Conservation (phyloP, 1,140 invertebrate species). For the Hormaphis cornu region DNA sequence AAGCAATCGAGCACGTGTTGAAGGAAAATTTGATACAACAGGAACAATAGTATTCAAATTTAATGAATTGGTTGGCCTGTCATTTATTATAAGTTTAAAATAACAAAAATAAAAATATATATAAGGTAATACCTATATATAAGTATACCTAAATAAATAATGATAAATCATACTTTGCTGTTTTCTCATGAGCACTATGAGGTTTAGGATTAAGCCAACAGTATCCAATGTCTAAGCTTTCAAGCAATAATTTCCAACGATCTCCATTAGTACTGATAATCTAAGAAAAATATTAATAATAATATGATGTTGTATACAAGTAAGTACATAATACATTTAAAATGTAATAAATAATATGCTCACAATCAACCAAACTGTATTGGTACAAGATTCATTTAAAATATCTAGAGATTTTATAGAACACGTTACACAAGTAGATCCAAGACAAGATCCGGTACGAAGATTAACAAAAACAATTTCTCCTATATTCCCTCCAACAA, state of each 20-base stretch:
- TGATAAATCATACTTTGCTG: slow-evolving; percentile 42
- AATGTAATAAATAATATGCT: not conserved
- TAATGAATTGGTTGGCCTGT: slow-evolving; percentile 42
- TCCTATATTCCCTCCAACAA: slow-evolving; percentile 32
- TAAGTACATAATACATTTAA: not conserved
- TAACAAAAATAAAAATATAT: not conserved
- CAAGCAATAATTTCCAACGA: slow-evolving; percentile 56
- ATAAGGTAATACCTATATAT: not conserved
- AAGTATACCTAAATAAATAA: slow-evolving; percentile 43
- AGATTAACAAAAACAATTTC: slow-evolving; percentile 34
- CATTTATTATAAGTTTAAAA: slow-evolving; percentile 44
- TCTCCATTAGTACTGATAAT: slow-evolving; percentile 55
- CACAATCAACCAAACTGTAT: slow-evolving; percentile 41
- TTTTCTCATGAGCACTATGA: slow-evolving; percentile 37
- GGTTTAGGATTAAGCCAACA: slow-evolving; percentile 44
- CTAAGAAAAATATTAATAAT: slow-evolving; percentile 40
- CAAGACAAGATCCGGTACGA: slow-evolving; percentile 24
- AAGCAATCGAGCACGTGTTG: slow-evolving; percentile 10
- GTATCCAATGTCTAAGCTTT: slow-evolving; percentile 51
- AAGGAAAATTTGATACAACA: slow-evolving; percentile 27
- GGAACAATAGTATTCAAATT: slow-evolving; percentile 20
- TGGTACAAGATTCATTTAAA: slow-evolving; percentile 57
- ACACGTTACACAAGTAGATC: slow-evolving; percentile 30
- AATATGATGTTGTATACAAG: not conserved
- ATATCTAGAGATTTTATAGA: slow-evolving; percentile 41